Evolutionary conservation across 2,888 invertebrate genomes (phyloP).

Genomic region (Acleris holmiana): DNA sequence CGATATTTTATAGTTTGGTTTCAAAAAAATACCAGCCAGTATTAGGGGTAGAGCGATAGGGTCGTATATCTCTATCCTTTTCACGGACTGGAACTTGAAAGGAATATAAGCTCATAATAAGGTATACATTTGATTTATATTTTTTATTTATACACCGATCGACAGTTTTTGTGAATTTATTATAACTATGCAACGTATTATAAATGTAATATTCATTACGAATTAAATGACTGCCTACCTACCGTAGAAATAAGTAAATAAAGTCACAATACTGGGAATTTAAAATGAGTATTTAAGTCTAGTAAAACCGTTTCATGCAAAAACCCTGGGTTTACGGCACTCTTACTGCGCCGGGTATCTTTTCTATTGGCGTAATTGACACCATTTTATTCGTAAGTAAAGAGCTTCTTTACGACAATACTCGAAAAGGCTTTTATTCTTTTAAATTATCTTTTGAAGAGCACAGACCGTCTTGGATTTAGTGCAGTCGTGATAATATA

Average conservation of each 20-base stretch:
- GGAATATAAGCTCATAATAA: too few species aligned
- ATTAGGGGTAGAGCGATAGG: too few species aligned
- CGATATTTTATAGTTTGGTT: too few species aligned
- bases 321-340: slow-evolving; percentile 26
- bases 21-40: too few species aligned
- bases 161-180: too few species aligned
- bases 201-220: too few species aligned
- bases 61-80: too few species aligned
- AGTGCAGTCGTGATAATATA: slow-evolving; percentile 61
- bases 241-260: slow-evolving; percentile 2
- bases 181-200: too few species aligned
- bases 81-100: too few species aligned
- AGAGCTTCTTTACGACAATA: slow-evolving; percentile 56
- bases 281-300: slow-evolving; percentile 1
- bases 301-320: slow-evolving; percentile 26
- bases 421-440: slow-evolving; percentile 54
- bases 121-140: too few species aligned
- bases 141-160: too few species aligned
- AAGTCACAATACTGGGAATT: slow-evolving; percentile 4
- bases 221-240: too few species aligned
- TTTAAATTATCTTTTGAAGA: slow-evolving; percentile 57
- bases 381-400: slow-evolving; percentile 47
- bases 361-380: slow-evolving; percentile 39
- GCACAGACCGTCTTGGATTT: slow-evolving; percentile 55
- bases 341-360: slow-evolving; percentile 14